These are phyloP conservation scores for Canis aureus DNA, from an alignment of 2,113 vertebrate species.

Conservation along the genomic window DNA sequence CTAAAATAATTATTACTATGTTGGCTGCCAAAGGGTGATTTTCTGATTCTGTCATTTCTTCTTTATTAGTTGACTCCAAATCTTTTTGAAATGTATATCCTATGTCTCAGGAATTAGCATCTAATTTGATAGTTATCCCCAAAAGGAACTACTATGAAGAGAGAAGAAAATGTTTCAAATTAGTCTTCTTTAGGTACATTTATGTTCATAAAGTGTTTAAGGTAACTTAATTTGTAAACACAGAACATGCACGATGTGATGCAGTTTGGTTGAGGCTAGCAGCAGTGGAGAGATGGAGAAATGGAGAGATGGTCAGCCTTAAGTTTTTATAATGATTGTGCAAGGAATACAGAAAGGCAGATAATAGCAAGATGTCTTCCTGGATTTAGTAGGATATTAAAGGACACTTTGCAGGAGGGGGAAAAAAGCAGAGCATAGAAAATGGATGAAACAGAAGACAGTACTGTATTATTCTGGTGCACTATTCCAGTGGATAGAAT, in stretches of 20 bases:
- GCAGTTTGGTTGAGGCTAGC: background rate
- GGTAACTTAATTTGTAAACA: background rate
- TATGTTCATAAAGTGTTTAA: conserved; percentile 48
- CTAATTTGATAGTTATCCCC: conserved; percentile 12
- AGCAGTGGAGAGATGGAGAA: background rate
- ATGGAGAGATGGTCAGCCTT: background rate
- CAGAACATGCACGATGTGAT: background rate
- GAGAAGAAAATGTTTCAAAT: background rate
- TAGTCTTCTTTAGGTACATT: background rate
- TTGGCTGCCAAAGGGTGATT: background rate
- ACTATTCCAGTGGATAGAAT: background rate
- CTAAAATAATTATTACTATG: background rate
- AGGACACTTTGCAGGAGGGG: background rate
- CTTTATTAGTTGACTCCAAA: background rate
- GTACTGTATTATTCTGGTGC: background rate
- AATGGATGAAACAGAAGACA: background rate
- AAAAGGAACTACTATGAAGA: conserved; percentile 2
- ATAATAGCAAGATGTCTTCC: background rate
- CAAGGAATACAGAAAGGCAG: background rate
- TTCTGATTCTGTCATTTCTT: background rate
- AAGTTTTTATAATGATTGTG: background rate
- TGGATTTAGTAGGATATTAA: background rate
- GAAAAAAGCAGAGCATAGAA: background rate
- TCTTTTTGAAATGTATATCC: conserved; percentile 34
- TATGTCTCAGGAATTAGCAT: background rate